phyloP scores from a whole-genome alignment of 2,797 vertebrate genomes.

The Amblyopsis hoosieri region DNA sequence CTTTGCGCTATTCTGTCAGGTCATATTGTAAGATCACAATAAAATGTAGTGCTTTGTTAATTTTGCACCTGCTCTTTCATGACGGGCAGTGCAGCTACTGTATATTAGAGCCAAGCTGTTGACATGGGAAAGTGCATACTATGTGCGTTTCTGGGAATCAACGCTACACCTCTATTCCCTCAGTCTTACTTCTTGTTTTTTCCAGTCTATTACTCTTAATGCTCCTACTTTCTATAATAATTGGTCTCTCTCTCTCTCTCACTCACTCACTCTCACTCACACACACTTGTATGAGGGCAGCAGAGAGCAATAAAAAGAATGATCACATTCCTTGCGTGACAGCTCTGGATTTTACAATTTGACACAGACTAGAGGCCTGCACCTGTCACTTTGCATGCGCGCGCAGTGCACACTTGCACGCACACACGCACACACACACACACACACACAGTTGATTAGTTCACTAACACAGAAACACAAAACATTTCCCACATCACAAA shows the following conservation, averaged over 20 bases:
- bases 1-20: too few species aligned
- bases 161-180: too few species aligned
- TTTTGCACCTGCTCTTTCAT: too few species aligned
- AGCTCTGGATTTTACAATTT: constrained; percentile 81
- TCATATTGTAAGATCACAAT: background rate
- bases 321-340: constrained; percentile 81
- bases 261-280: constrained; percentile 13
- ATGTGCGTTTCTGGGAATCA: too few species aligned
- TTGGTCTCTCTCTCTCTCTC: background rate
- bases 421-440: constrained; percentile 34
- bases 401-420: constrained; percentile 21
- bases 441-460: constrained; percentile 22
- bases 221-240: too few species aligned
- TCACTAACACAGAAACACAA: constrained; percentile 11
- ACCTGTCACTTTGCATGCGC: constrained; percentile 70
- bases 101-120: too few species aligned
- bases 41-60: too few species aligned
- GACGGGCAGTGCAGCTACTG: too few species aligned
- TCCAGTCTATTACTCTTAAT: background rate
- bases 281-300: constrained; percentile 58
- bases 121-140: too few species aligned
- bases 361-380: constrained; percentile 74
- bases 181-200: background rate
- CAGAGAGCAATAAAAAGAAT: constrained; percentile 78
- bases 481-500: constrained; percentile 16